Evolutionary conservation across 1,140 invertebrate genomes (phyloP), one percentile per base, ranked within the genome.

Genomic region (Planococcus citri): DNA sequence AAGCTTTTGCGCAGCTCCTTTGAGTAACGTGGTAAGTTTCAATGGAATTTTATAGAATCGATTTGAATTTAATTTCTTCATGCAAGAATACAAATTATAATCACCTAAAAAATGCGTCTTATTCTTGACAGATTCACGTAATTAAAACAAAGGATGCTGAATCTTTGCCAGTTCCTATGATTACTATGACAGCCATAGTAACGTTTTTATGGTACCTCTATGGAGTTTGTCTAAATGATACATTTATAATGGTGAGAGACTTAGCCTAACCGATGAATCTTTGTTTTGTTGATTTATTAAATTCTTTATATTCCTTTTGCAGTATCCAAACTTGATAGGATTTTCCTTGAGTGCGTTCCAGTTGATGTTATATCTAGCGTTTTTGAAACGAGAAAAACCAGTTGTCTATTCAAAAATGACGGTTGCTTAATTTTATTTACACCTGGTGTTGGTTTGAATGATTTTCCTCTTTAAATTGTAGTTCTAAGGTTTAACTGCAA

Each of bases 201-300:
- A 69, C 68, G 22, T 69, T 51, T 27, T 27, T 69, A 69, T 69
- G 68, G 68, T 69, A 41, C 24, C 38, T 69, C 12, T 69, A 69
- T 69, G 68, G 68, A 21, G 22, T 69, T 17, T 37, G 33, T 57
- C 20, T 69, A 10, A 33, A 22, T 21, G 68, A 69, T 27, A 51
- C 41, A 20, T 69, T 41, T n/a, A 51, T 69, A 41, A 37, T 41
- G 68, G 68, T 69, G 4, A 64, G 60, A 20, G 20, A 20, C 22
- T 24, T 4, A 64, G 10, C 22, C 3, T 25, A 22, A 25, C 20
- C 20, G 22, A 27, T 24, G 12, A 64, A 25, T 25, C 24, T 64
- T 64, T 6, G 10, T 64, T 4, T 25, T n/a, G n/a, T n/a, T n/a
- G n/a, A n/a, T n/a, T n/a, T n/a, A n/a, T 4, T 64, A 17, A 64